Evolutionary conservation across 2,888 invertebrate genomes (phyloP), one percentile per base, ranked within the genome.

Genomic region (Conops quadrifasciatus): DNA sequence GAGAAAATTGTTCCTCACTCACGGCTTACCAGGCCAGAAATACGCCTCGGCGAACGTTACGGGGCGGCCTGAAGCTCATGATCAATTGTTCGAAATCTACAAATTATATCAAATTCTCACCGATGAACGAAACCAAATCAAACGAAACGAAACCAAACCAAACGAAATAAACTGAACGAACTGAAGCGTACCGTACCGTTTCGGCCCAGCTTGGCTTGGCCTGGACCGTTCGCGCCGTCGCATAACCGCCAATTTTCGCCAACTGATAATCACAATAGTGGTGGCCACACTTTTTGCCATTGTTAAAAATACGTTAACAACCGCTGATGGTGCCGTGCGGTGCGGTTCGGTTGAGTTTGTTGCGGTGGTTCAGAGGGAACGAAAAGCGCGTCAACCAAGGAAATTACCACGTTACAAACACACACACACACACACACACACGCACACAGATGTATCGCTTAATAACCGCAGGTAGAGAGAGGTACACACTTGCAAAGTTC

Each of bases 61-160:
- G n/a, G n/a, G n/a, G n/a, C n/a, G n/a, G 59, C 47, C 21, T 58
- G 45, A 21, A 58, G 67, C 67, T 45, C 13, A 4, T 24, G 28
- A 24, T 67, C 36, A 43, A 45, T 67, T 58, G 82, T 80, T 81
- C 80, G 82, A 81, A 80, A 80, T 81, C 81, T 81, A 79, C 80
- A 81, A 80, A 81, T 81, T 81, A 81, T 80, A 81, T 80, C 76
- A 75, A 72, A 72, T 80, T 81, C 75, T 15, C n/a, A 59, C 30
- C 51, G 51, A 36, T 26, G 47, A 28, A 60, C 67, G 36, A 13
- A 26, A 59, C 47, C 45, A 47, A 24, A 24, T 51, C 80, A 72
- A 71, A 76, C 72, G 71, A 70, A 45, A 69, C 28, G 28, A 69
- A 30, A 66, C 13, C 11, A 65, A 66, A 47, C 66, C 70, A 36